Evolutionary conservation across 2,888 invertebrate species (phyloP).

Genomic region (Cerastoderma edule): DNA sequence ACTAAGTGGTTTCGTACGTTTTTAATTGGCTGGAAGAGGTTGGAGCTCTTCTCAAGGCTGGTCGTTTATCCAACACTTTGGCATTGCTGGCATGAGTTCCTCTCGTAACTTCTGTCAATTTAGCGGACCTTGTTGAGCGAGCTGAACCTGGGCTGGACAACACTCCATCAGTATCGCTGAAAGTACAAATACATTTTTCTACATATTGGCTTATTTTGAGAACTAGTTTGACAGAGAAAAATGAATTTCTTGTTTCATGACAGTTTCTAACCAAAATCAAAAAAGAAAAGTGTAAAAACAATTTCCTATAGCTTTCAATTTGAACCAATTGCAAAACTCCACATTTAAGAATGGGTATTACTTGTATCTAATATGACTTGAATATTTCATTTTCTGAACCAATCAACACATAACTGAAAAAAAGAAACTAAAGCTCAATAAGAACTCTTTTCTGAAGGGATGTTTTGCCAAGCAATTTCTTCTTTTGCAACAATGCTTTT

Average conservation of each 20-base stretch:
- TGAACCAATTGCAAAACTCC: neutral
- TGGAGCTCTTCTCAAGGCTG: neutral
- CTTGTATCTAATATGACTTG: neutral
- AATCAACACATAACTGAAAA: conserved; percentile 4
- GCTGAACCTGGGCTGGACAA: conserved; percentile 25
- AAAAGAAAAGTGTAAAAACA: neutral
- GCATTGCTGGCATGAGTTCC: conserved; percentile 12
- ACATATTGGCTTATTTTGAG: too few relatives aligned
- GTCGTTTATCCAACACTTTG: conserved; percentile 1
- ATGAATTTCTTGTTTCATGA: neutral
- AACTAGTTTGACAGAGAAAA: too few relatives aligned
- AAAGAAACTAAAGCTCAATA: neutral
- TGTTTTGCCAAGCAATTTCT: neutral
- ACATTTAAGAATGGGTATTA: neutral
- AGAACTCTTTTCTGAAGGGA: neutral
- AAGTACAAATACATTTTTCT: too few relatives aligned
- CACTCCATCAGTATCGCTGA: conserved; percentile 1
- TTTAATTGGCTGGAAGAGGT: neutral
- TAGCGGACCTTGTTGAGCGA: conserved; percentile 19
- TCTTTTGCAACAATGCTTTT: neutral
- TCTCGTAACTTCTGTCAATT: conserved; percentile 5
- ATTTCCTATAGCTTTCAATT: neutral
- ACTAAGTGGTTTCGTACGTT: too few relatives aligned
- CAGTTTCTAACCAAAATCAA: neutral
- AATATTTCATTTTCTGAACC: neutral